A percentile compares a stretch with the other conserved stretches of the same genome.
Evolutionary conservation across 2,888 invertebrate species (phyloP).

Genomic region (Tetragonisca angustula): DNA sequence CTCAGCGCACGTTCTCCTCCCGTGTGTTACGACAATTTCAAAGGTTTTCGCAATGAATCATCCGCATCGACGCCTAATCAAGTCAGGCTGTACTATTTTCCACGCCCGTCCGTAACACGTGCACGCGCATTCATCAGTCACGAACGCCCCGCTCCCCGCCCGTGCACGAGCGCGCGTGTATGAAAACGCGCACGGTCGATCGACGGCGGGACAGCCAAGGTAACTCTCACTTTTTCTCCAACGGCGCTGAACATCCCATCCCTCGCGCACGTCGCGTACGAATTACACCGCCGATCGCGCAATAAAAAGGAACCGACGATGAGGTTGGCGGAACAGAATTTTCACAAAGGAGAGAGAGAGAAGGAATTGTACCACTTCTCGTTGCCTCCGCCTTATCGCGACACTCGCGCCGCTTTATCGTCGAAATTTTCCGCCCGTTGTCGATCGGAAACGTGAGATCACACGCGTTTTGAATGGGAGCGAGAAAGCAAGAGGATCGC

Average conservation of each 20-base stretch:
- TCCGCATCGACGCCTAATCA: conserved; percentile 52
- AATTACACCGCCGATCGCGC: conserved; percentile 43
- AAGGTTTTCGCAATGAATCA: conserved; percentile 67
- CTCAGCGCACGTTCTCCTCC: background rate
- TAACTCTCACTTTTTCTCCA: conserved; percentile 72
- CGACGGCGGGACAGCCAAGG: conserved; percentile 56
- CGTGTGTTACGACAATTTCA: conserved; percentile 32
- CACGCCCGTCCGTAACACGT: conserved; percentile 57
- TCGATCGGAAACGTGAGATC: conserved; percentile 57
- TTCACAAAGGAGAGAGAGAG: conserved; percentile 3
- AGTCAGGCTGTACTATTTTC: conserved; percentile 67
- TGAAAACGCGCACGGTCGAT: conserved; percentile 10
- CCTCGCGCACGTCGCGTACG: conserved; percentile 33
- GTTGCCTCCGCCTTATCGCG: conserved; percentile 56
- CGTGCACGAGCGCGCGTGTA: background rate
- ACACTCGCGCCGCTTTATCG: conserved; percentile 62
- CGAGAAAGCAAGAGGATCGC: background rate
- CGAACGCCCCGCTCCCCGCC: conserved; percentile 15
- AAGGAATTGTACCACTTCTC: conserved; percentile 14
- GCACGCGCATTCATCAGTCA: conserved; percentile 50
- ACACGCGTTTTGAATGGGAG: conserved; percentile 1
- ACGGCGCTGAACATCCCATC: conserved; percentile 63
- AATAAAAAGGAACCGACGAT: conserved; percentile 42
- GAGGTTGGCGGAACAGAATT: conserved; percentile 35
- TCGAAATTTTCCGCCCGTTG: conserved; percentile 74